phyloP scores from a whole-genome alignment of 2,113 vertebrate genomes.

The Perca fluviatilis region DNA sequence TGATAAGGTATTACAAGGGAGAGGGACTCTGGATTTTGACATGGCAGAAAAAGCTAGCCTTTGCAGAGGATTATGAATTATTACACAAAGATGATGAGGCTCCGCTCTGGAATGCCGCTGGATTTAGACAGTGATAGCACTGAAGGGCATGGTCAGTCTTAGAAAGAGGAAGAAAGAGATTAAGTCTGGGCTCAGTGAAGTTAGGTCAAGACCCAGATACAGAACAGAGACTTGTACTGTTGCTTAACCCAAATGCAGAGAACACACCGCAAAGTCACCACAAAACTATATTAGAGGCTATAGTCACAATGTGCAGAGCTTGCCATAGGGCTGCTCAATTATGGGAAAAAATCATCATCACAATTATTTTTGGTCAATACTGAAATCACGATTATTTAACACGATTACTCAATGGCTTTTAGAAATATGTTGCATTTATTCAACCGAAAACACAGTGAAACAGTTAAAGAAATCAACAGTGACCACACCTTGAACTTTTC shows the following conservation, averaged over 20 bases:
- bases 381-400: too few relatives aligned
- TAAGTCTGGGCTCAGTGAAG: neutral
- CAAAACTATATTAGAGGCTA: too few relatives aligned
- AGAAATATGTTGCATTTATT: too few relatives aligned
- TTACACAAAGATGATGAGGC: conserved; percentile 52
- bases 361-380: too few relatives aligned
- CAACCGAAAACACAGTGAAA: too few relatives aligned
- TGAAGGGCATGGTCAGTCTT: conserved; percentile 12
- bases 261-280: neutral
- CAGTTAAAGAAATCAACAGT: too few relatives aligned
- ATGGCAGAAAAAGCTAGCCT: conserved; percentile 4
- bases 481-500: too few relatives aligned
- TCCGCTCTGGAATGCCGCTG: conserved; percentile 1
- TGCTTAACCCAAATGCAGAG: neutral
- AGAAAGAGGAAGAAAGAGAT: conserved; percentile 17
- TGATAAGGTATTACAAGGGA: conserved; percentile 46
- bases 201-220: neutral
- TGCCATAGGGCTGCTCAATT: too few relatives aligned
- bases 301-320: too few relatives aligned
- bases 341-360: too few relatives aligned
- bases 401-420: too few relatives aligned
- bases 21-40: conserved; percentile 45
- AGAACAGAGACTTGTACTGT: neutral
- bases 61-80: conserved; percentile 68
- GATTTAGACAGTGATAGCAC: conserved; percentile 38